Conservation (phyloP, 2,888 invertebrate species). For the Caenorhabditis sulstoni region DNA sequence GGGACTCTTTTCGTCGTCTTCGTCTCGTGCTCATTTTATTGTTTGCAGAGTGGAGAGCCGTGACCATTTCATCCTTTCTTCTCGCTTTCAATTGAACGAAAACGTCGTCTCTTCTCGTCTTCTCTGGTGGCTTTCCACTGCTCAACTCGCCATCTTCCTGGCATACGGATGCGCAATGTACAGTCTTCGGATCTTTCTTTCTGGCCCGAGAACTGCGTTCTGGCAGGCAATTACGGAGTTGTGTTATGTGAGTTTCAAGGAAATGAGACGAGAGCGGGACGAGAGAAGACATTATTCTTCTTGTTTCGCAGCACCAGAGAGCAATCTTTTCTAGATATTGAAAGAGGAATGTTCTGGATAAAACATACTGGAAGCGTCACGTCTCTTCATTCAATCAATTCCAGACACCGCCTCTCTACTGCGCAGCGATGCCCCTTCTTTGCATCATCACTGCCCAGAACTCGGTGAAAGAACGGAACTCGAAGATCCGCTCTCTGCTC, state of each 20-base stretch:
- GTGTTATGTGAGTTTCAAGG: conserved; percentile 48
- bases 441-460: conserved; percentile 31
- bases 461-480: conserved; percentile 36
- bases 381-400: background rate
- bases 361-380: too few relatives aligned
- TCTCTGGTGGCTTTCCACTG: conserved; percentile 39
- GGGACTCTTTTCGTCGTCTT: background rate
- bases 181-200: conserved; percentile 24
- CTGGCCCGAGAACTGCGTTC: conserved; percentile 21
- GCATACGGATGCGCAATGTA: conserved; percentile 45
- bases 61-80: conserved; percentile 33
- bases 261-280: too few relatives aligned
- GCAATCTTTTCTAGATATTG: too few relatives aligned
- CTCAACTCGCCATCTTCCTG: conserved; percentile 50
- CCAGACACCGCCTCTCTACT: conserved; percentile 56
- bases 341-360: too few relatives aligned
- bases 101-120: conserved; percentile 35
- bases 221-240: conserved; percentile 54
- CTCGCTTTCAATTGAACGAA: conserved; percentile 53
- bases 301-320: too few relatives aligned
- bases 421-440: conserved; percentile 45
- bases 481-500: conserved; percentile 42
- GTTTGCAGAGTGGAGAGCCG: conserved; percentile 14
- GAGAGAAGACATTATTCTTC: too few relatives aligned
- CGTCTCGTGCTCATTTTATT: background rate